Evolutionary conservation across 2,888 invertebrate species (phyloP).

Genomic region (Polyommatus iphigenia): DNA sequence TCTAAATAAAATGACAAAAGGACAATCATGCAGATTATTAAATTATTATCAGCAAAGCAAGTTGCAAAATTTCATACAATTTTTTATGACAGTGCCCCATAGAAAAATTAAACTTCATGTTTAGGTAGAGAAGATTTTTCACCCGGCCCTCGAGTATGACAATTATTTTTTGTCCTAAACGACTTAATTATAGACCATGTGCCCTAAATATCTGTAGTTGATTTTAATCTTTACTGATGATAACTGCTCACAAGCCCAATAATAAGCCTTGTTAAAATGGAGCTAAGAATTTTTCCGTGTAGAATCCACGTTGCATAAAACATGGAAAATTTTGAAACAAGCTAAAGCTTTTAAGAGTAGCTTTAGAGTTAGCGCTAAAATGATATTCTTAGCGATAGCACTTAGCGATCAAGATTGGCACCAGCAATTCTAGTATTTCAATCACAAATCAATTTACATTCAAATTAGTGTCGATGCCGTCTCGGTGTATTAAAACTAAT

Average conservation of each 20-base stretch:
- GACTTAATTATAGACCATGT: background rate
- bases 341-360: conserved; percentile 12
- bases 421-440: background rate
- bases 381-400: background rate
- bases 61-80: background rate
- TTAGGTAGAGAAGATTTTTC: background rate
- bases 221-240: background rate
- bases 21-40: too few species aligned
- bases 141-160: too few species aligned
- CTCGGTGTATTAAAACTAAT: background rate
- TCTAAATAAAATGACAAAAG: too few species aligned
- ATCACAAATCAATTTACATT: background rate
- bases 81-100: too few species aligned
- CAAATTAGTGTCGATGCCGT: background rate
- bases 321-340: conserved; percentile 11
- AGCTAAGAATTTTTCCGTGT: background rate
- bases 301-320: background rate
- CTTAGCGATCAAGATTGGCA: background rate
- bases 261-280: background rate
- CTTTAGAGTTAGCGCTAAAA: conserved; percentile 1
- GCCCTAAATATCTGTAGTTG: background rate
- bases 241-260: background rate
- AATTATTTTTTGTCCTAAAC: background rate
- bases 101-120: background rate
- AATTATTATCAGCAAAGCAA: background rate